These are phyloP conservation scores for Panulirus ornatus DNA, from an alignment of 1,140 invertebrate genomes.

Conservation along the genomic window DNA sequence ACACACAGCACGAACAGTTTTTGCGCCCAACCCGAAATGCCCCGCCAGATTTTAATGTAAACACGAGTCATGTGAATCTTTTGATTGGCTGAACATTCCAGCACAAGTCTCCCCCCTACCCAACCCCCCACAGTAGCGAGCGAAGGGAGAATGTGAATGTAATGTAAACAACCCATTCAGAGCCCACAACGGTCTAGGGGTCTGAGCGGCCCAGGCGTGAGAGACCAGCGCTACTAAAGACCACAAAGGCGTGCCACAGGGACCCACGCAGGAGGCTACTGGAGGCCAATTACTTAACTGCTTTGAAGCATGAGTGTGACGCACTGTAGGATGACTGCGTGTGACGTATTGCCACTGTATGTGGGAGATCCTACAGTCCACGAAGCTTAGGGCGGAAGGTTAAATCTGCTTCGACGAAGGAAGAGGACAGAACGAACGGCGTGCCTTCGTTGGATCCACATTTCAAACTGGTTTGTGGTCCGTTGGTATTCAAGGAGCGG, in stretches of 20 bases:
- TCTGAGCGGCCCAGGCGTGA: conserved; percentile 36
- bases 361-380: too few species aligned
- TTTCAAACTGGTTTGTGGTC: background rate
- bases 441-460: too few species aligned
- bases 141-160: conserved; percentile 46
- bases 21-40: conserved; percentile 26
- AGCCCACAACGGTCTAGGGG: conserved; percentile 58
- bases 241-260: background rate
- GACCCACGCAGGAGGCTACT: background rate
- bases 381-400: too few species aligned
- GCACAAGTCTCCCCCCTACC: conserved; percentile 46
- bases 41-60: conserved; percentile 66
- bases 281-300: background rate
- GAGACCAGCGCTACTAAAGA: conserved; percentile 43
- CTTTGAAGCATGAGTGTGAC: background rate
- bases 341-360: too few species aligned
- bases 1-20: conserved; percentile 22
- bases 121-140: conserved; percentile 38
- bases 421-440: too few species aligned
- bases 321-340: too few species aligned
- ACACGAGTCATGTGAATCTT: conserved; percentile 68
- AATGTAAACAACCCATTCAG: conserved; percentile 70
- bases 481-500: background rate
- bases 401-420: too few species aligned
- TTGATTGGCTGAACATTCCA: conserved; percentile 66